A percentile compares a stretch with the other conserved stretches of the same genome.
Evolutionary conservation across 2,888 invertebrate genomes (phyloP).

Genomic region (Cynaeus angustus): DNA sequence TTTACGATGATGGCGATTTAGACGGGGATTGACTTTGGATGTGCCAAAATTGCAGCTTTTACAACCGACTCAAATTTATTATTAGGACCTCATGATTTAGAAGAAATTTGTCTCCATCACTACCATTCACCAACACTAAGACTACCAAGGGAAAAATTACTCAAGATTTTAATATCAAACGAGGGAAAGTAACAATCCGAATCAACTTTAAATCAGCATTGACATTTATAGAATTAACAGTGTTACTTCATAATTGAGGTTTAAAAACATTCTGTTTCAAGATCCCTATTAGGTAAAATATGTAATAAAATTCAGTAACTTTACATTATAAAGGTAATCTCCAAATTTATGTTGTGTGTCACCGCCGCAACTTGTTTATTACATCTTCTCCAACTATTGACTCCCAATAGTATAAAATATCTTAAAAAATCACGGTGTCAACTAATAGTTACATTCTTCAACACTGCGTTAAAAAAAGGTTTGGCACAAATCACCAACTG

Average conservation of each 20-base stretch:
- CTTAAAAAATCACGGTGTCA: too few species aligned
- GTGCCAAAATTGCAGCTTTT: conserved; percentile 19
- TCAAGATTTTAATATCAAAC: neutral
- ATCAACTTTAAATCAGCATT: neutral
- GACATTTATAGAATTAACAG: conserved; percentile 7
- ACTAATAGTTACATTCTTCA: too few species aligned
- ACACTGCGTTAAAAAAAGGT: too few species aligned
- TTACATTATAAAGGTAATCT: neutral
- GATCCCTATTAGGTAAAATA: conserved; percentile 2
- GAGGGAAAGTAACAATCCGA: neutral
- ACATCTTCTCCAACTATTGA: too few species aligned
- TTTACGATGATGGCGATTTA: conserved; percentile 25
- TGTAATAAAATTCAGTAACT: neutral
- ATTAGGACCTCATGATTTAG: neutral
- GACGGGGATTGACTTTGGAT: conserved; percentile 24
- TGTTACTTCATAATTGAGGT: neutral
- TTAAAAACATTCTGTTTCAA: neutral
- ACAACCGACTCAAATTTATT: conserved; percentile 9
- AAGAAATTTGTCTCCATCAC: conserved; percentile 7
- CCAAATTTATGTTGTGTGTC: neutral
- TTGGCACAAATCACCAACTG: too few species aligned
- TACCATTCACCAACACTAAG: neutral
- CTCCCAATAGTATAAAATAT: too few species aligned
- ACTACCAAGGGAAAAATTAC: conserved; percentile 9
- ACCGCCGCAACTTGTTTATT: neutral